A percentile compares a stretch with the other conserved stretches of the same genome.
These are phyloP conservation scores for Drosophila ambigua DNA, from an alignment of 1,140 invertebrate species.

Conservation along the genomic window DNA sequence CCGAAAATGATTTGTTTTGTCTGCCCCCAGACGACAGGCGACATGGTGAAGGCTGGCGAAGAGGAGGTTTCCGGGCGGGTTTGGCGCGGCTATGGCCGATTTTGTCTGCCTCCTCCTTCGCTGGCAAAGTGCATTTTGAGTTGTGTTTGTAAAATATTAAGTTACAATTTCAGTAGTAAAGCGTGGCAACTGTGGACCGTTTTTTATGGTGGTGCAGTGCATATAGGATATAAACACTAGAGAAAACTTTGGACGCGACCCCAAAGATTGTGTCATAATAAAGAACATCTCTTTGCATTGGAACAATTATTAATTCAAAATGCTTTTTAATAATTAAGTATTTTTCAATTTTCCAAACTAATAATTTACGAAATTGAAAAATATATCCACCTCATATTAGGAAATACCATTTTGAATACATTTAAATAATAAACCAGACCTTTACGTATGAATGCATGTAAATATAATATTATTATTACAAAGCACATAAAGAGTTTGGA, in stretches of 20 bases:
- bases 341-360: too few relatives aligned
- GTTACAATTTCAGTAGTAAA: constrained; percentile 55
- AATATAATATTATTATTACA: too few relatives aligned
- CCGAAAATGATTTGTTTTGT: constrained; percentile 78
- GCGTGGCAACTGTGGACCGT: constrained; percentile 9
- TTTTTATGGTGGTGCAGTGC: neutral
- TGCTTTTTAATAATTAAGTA: neutral
- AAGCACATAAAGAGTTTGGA: too few relatives aligned
- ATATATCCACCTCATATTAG: too few relatives aligned
- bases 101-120: constrained; percentile 14
- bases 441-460: too few relatives aligned
- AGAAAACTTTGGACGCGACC: neutral
- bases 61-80: constrained; percentile 1
- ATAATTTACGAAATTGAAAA: too few relatives aligned
- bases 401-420: too few relatives aligned
- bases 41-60: constrained; percentile 2
- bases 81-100: constrained; percentile 31
- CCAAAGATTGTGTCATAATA: too few relatives aligned
- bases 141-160: constrained; percentile 51
- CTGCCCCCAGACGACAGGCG: constrained; percentile 53
- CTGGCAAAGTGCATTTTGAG: constrained; percentile 36
- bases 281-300: too few relatives aligned
- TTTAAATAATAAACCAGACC: too few relatives aligned
- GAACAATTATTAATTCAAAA: neutral
- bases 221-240: neutral